These are phyloP conservation scores for Lepidurus apus DNA, from an alignment of 1,140 invertebrate genomes.

Conservation along the genomic window DNA sequence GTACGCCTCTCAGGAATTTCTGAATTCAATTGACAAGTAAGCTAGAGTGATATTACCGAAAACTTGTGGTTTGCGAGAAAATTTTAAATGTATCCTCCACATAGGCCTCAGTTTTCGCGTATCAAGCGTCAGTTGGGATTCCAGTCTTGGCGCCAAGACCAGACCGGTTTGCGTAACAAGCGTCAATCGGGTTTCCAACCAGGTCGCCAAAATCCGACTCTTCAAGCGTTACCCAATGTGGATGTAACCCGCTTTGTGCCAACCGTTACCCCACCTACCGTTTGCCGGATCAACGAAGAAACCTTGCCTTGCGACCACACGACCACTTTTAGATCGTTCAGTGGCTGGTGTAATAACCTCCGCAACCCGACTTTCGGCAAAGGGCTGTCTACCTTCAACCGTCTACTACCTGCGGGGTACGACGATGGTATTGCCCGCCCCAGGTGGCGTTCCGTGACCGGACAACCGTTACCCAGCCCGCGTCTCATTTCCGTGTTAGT, in stretches of 20 bases:
- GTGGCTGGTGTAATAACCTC: slow-evolving; percentile 88
- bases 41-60: slow-evolving; percentile 32
- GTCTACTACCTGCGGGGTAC: slow-evolving; percentile 77
- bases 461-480: slow-evolving; percentile 68
- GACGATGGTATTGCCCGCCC: slow-evolving; percentile 83
- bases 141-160: slow-evolving; percentile 28
- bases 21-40: slow-evolving; percentile 61
- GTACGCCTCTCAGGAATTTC: slow-evolving; percentile 74
- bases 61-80: neutral
- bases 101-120: slow-evolving; percentile 32
- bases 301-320: slow-evolving; percentile 65
- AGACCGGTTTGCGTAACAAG: slow-evolving; percentile 30
- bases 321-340: slow-evolving; percentile 70
- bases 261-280: slow-evolving; percentile 13
- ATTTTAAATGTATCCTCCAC: neutral
- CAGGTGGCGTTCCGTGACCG: slow-evolving; percentile 63
- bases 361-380: slow-evolving; percentile 77
- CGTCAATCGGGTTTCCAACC: slow-evolving; percentile 27
- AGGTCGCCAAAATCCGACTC: slow-evolving; percentile 29
- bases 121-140: slow-evolving; percentile 29
- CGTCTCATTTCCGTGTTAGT: slow-evolving; percentile 75
- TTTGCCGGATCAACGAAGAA: slow-evolving; percentile 43
- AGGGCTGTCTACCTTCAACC: slow-evolving; percentile 75
- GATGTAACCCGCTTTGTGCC: slow-evolving; percentile 57
- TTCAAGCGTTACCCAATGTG: slow-evolving; percentile 54